A percentile compares a stretch with the other conserved stretches of the same genome.
These are phyloP conservation scores for Passer montanus DNA, from an alignment of 2,113 vertebrate species.

Conservation along the genomic window DNA sequence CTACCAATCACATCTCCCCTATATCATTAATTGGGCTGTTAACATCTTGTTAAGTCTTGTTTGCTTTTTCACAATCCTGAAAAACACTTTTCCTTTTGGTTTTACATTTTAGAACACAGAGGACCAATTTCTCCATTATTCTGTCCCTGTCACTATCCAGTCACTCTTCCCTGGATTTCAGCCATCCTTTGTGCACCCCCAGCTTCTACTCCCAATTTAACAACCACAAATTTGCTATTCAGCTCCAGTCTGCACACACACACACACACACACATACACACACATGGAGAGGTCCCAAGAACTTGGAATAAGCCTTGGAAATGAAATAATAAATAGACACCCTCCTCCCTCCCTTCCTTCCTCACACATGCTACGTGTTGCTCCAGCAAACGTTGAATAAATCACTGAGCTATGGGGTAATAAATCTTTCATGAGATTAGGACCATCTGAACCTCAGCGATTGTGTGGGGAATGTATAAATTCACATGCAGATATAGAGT, in stretches of 20 bases:
- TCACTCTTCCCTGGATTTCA: neutral
- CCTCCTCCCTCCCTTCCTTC: neutral
- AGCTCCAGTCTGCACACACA: neutral
- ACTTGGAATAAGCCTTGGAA: neutral
- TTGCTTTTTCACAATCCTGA: neutral
- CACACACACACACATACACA: neutral
- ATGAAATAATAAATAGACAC: slow-evolving; percentile 11
- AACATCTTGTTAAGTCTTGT: neutral
- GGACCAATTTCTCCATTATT: neutral
- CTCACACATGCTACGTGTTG: slow-evolving; percentile 9
- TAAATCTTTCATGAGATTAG: slow-evolving; percentile 61
- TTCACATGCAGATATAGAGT: slow-evolving; percentile 36
- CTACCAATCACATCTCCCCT: neutral
- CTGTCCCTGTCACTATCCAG: neutral
- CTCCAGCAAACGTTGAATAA: slow-evolving; percentile 42
- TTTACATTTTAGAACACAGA: neutral
- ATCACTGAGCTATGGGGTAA: slow-evolving; percentile 17
- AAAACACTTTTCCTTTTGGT: neutral
- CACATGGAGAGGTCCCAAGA: neutral
- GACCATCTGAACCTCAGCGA: slow-evolving; percentile 36
- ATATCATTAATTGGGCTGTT: neutral
- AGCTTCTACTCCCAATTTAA: neutral
- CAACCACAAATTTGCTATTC: neutral
- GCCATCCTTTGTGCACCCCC: neutral
- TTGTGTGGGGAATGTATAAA: slow-evolving; percentile 54